Base-by-base conservation (phyloP, 2,113 vertebrate species). In the Entomyzon cyanotis region DNA sequence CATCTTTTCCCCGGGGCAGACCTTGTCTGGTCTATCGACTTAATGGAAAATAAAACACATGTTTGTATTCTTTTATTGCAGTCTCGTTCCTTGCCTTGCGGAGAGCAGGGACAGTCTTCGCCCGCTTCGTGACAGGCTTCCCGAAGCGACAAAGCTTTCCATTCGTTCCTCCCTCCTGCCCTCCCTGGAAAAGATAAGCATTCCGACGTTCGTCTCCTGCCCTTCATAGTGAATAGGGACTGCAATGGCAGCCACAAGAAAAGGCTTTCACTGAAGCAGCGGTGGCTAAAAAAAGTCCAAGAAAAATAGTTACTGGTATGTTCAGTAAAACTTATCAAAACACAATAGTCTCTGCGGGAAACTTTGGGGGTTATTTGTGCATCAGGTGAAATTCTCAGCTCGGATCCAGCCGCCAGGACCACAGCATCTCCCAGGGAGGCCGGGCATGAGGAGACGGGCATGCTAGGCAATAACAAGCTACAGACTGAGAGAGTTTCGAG, bases 21-120 rank as follows among this genome's bases (percentile, higher is more conserved):
- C 81, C 89, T 91, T 79, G 74, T 59, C 82, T 78, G 73, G 65
- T 94, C 89, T 89, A 91, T 94, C 95, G 80, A 94, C 85, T 95
- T 91, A 92, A 95, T 91, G 64, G 84, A 25, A 89, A 90, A 74
- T 74, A 82, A 84, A 93, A 82, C 81, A 78, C 62, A 84, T 63
- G 78, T 84, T 90, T 87, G 84, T 55, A 39, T 78, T 89, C 69
- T 52, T 31, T 75, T 87, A 87, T 49, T 87, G 31, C 37, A 68
- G 2, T 15, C 80, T 63, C 47, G 27, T 73, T 92, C 70, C 28
- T 62, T 41, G 83, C 86, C 47, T 78, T 47, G 56, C 21, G 31
- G 87, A 86, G 70, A 73, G 25, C 58, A 15, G 52, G 71, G 30
- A 52, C 59, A 27, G 33, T 11, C 39, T 90, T 86, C 19, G 4